Base-by-base conservation (phyloP, 2,888 invertebrate species). In the Acanthosepion pharaonis region DNA sequence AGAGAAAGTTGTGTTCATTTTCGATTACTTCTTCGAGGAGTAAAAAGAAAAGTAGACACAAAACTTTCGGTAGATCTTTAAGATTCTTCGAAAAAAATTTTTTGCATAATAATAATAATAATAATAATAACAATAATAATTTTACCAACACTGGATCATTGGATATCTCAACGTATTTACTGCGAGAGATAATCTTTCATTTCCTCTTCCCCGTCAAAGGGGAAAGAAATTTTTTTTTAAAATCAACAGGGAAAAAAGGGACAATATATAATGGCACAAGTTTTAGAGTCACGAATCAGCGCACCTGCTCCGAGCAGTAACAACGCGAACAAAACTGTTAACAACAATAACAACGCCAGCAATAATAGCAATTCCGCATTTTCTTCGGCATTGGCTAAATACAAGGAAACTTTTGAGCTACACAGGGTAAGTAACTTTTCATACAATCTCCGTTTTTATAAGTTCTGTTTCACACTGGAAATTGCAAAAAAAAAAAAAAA, bases 351-450 rank as follows among this genome's bases (percentile, higher is more conserved):
- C 48, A 92, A 23, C 48, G 49, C 15, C n/a, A 92, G 49, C 11
- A 92, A 25, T 11, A 92, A 48, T 28, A 92, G 23, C 15, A 42
- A 51, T 92, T 49, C 49, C 18, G 28, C 51, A 25, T 51, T 55
- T n/a, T 42, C 94, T 1, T 94, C 94, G 42, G 94, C 94, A 55
- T 23, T 94, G 93, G 51, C 93, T n/a, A 93, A 94, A 49, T 94
- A 94, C 91, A 93, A 94, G 49, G 94, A 94, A n/a, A 94, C 94
- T 18, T 49, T 94, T 28, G 94, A 94, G 49, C 20, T 94, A 64
- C 94, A 94, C 9, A 28, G 42, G 42, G 94, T 94, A 94, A 59
- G 94, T 94, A 11, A 5, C 51, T 51, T 51, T 51, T 51, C 51
- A 51, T 51, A 51, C 51, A 51, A 51, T 51, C 42, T 42, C 9